Percentiles rank a stretch among this genome's conserved stretches.
These are phyloP conservation scores for Saxicola maurus DNA, from an alignment of 2,797 vertebrate species.

Conservation along the genomic window DNA sequence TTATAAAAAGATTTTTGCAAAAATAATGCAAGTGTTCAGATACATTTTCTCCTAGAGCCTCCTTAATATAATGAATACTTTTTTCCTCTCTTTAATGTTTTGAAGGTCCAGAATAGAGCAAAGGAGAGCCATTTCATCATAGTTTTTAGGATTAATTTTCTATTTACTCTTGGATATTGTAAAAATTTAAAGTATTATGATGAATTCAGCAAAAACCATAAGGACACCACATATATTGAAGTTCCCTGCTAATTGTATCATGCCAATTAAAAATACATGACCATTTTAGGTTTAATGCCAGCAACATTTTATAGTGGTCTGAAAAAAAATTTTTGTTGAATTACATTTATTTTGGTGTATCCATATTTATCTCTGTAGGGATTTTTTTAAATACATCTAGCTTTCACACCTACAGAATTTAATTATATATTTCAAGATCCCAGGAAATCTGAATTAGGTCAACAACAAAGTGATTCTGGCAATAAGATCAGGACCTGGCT, in stretches of 20 bases:
- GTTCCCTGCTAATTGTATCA: not conserved
- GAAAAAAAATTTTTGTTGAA: not conserved
- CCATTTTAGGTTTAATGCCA: not conserved
- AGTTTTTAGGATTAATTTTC: not conserved
- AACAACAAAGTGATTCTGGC: not conserved
- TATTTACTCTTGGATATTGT: not conserved
- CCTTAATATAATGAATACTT: not conserved
- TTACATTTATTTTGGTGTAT: not conserved
- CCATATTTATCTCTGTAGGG: not conserved
- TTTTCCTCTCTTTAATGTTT: not conserved
- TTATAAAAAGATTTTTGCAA: not conserved
- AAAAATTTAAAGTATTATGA: not conserved
- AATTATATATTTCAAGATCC: not conserved
- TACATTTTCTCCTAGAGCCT: not conserved
- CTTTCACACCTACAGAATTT: not conserved
- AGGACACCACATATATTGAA: not conserved
- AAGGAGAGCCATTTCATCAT: not conserved
- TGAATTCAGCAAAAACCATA: not conserved
- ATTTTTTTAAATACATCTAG: fast-evolving
- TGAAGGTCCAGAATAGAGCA: not conserved
- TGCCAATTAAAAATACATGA: not conserved
- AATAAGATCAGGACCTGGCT: not conserved
- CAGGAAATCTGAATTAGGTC: not conserved
- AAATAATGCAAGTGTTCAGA: not conserved
- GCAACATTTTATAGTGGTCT: not conserved